Evolutionary conservation across 2,888 invertebrate species (phyloP), one percentile per base, ranked within the genome.

Genomic region (Perizoma flavofasciatum): DNA sequence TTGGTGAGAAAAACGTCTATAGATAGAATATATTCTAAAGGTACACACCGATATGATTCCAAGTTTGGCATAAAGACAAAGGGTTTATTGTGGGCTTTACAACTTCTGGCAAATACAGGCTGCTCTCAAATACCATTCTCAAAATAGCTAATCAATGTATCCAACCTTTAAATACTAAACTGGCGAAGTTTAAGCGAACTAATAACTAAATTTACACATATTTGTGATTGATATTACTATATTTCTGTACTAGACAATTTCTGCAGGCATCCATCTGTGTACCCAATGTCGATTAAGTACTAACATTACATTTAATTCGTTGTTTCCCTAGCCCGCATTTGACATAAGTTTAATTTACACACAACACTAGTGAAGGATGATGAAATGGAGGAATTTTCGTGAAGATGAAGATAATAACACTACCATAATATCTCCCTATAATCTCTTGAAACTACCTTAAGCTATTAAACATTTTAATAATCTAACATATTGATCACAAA

Each of bases 81-180:
- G 46, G 53, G 39, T 61, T 56, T 41, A 62, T 54, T 48, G 55
- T 58, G 54, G 57, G 46, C 52, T 46, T 63, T 67, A 69, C 71
- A 85, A 88, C 89, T 89, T 89, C 83, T 90, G 89, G 63, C 89
- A 90, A 89, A 88, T 85, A 88, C 89, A 89, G 90, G 88, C 89
- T 77, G 64, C 55, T 58, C 59, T 61, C 55, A 64, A 65, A 52
- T 43, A 45, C 49, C 55, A 51, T 41, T 50, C 37, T 46, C 10
- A 35, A 40, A 53, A 32, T 37, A 10, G 41, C 8, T 39, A 40
- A 40, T 5, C 11, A n/a, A 40, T 47, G 35, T 11, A 48, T 37
- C 48, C 35, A 48, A 11, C 35, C 48, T 46, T 10, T 22, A 22
- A 22, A 22, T 35, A 32, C 33, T 33, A 32, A 48, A 37, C 39